A percentile compares a stretch with the other conserved stretches of the same genome.
Conservation (phyloP, 2,113 vertebrate genomes). For the Malurus alboscapulatus region DNA sequence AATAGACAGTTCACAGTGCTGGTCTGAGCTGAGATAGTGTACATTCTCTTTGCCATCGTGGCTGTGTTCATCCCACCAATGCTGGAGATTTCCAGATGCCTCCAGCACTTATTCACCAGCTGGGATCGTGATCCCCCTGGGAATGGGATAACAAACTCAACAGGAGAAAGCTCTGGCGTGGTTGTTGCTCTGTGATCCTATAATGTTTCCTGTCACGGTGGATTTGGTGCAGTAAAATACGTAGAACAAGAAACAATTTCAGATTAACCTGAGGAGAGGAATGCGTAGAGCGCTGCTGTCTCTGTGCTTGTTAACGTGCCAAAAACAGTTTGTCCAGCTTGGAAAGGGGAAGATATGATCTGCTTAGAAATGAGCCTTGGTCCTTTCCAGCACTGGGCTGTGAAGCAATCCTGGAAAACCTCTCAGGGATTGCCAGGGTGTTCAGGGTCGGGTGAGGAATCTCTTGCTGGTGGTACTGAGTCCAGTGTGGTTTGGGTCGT, state of each 20-base stretch:
- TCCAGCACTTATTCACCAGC: neutral
- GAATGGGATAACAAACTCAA: neutral
- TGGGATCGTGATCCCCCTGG: neutral
- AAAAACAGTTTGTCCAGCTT: neutral
- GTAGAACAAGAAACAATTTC: neutral
- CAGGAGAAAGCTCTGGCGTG: neutral
- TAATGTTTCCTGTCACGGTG: neutral
- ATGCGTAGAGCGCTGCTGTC: neutral
- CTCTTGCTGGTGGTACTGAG: neutral
- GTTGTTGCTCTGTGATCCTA: neutral
- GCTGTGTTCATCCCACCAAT: neutral
- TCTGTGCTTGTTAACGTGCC: neutral
- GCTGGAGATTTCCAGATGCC: neutral
- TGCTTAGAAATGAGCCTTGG: neutral
- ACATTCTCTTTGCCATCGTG: accelerated
- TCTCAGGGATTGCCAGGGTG: neutral
- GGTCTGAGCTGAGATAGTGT: neutral
- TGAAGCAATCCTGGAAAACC: neutral
- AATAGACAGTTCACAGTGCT: accelerated
- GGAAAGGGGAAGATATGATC: neutral
- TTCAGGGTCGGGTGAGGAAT: neutral
- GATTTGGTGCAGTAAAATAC: slow-evolving; percentile 8
- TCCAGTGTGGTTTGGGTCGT: neutral
- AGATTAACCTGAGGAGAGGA: neutral
- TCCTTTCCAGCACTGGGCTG: neutral